These are phyloP conservation scores for Calameuta filiformis DNA, from an alignment of 2,888 invertebrate genomes.

Conservation along the genomic window DNA sequence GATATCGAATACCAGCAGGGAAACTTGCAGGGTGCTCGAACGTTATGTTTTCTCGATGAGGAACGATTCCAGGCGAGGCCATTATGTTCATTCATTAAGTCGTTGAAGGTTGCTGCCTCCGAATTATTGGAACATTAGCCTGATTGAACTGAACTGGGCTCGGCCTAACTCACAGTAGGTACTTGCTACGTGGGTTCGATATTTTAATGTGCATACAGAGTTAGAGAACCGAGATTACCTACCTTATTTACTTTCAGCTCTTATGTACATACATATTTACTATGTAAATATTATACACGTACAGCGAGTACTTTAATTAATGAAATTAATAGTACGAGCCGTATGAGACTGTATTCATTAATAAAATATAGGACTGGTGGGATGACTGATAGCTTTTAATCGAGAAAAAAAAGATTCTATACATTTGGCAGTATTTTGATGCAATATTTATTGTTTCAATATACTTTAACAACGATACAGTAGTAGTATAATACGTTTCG, in stretches of 20 bases:
- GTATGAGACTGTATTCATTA: neutral
- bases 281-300: neutral
- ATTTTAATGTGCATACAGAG: neutral
- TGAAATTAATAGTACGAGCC: neutral
- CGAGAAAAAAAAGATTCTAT: neutral
- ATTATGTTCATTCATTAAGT: constrained; percentile 53
- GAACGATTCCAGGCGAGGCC: constrained; percentile 46
- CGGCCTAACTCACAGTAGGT: constrained; percentile 38
- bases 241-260: neutral
- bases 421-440: constrained; percentile 14
- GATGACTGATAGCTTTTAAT: neutral
- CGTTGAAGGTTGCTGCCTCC: constrained; percentile 47
- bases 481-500: constrained; percentile 39
- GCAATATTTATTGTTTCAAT: constrained; percentile 50
- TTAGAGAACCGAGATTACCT: neutral
- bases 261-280: neutral
- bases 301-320: neutral
- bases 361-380: neutral
- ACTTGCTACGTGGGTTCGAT: neutral
- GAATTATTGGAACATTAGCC: constrained; percentile 65
- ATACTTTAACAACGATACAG: constrained; percentile 52
- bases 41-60: neutral
- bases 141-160: constrained; percentile 62
- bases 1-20: neutral
- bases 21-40: neutral